Evolutionary conservation across 2,888 invertebrate genomes (phyloP), one percentile per base, ranked within the genome.

Genomic region (Blastobasis lacticolella): DNA sequence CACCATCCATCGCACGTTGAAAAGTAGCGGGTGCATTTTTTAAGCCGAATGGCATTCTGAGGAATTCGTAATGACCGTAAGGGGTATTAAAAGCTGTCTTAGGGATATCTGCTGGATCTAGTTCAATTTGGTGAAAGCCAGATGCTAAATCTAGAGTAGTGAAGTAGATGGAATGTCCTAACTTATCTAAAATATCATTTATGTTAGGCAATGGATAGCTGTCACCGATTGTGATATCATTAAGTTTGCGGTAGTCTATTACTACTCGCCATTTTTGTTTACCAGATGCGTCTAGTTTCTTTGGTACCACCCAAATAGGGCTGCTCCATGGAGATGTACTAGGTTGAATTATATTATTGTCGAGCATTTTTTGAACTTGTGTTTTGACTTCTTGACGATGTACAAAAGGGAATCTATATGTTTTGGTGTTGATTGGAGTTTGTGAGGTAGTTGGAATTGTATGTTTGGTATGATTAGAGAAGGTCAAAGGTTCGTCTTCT

Each of bases 51-150:
- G 64, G 63, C 66, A 73, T 66, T 36, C 65, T 45, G 7, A 52
- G 49, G 46, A 62, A 72, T 56, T 70, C 62, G 10, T 57, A 69
- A 45, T 66, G 60, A 5, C 69, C 66, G 36, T 57, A 53, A 1
- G 57, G 62, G 4, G 62, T 62, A 9, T 49, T 60, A 45, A 73
- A 69, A 1, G 69, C 66, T 0, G 71, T 73, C 55, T 69, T 69
- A 5, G 57, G 52, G 7, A 59, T 54, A 45, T 67, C 65, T 40
- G 58, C 45, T 38, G 5, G 5, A 10, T 42, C 8, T 5, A 42
- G 7, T 42, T 42, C 42, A 10, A 42, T 50, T 54, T 60, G 58
- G 10, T 55, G 56, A 49, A 60, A 60, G 4, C 58, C 57, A 4
- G 54, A 55, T 5, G 57, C 56, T 44, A 60, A 51, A 50, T 58